Conservation (phyloP, 2,888 invertebrate genomes). For the Glaucopsyche alexis region DNA sequence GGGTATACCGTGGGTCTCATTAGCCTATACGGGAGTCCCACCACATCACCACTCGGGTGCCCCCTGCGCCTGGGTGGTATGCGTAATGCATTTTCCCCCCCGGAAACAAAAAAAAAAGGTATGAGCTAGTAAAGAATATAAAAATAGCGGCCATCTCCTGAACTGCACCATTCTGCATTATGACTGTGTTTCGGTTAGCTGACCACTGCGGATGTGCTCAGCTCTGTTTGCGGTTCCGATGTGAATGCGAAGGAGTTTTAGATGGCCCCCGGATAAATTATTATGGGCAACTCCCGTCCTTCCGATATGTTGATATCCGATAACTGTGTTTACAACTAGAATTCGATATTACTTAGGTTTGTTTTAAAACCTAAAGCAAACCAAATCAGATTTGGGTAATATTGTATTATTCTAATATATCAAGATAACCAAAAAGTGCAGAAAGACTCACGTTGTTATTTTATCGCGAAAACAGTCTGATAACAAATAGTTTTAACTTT, state of each 20-base stretch:
- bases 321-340: background rate
- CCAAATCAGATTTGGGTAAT: background rate
- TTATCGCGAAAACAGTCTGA: too few relatives aligned
- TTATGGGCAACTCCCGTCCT: background rate
- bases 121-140: background rate
- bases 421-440: too few relatives aligned
- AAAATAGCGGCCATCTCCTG: background rate
- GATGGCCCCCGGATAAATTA: constrained; percentile 2
- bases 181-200: background rate
- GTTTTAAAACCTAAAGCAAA: too few relatives aligned
- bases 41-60: too few relatives aligned
- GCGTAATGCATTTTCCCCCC: too few relatives aligned
- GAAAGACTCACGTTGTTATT: too few relatives aligned
- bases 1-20: too few relatives aligned
- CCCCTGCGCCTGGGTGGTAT: too few relatives aligned
- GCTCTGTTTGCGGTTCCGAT: constrained; percentile 7
- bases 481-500: too few relatives aligned
- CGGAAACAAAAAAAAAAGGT: too few relatives aligned
- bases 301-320: background rate
- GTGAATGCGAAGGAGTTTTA: background rate
- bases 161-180: too few relatives aligned
- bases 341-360: background rate
- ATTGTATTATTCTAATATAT: background rate
- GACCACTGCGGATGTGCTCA: background rate
- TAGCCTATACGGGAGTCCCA: too few relatives aligned